phyloP scores from a whole-genome alignment of 2,888 invertebrate genomes.

The Oxyscelio sp. region DNA sequence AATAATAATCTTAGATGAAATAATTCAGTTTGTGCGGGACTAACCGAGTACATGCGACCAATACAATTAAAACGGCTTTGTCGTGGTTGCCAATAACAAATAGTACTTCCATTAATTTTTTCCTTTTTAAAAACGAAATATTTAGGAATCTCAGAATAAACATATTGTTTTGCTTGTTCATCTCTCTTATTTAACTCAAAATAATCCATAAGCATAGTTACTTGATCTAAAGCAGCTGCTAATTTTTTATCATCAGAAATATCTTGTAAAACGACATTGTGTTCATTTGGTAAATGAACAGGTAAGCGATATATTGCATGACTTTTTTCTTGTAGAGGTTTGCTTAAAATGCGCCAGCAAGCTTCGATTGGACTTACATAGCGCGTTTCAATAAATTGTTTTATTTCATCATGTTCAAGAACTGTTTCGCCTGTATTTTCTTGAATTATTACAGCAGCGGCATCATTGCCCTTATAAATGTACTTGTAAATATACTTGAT shows the following conservation, averaged over 20 bases:
- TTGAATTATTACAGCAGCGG: constrained; percentile 1
- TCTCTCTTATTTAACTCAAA: neutral
- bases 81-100: neutral
- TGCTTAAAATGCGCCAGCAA: too few relatives aligned
- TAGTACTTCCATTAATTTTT: neutral
- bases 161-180: neutral
- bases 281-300: too few relatives aligned
- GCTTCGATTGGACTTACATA: neutral
- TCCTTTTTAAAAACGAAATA: constrained; percentile 1
- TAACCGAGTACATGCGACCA: too few relatives aligned
- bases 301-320: neutral
- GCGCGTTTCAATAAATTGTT: neutral
- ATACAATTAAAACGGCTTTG: neutral
- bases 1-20: too few relatives aligned
- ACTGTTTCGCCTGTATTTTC: neutral
- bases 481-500: neutral
- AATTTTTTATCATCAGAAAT: neutral
- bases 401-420: constrained; percentile 1
- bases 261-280: constrained; percentile 31
- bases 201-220: too few relatives aligned
- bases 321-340: too few relatives aligned
- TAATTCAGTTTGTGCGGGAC: neutral
- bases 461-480: neutral
- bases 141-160: neutral
- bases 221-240: neutral